Evolutionary conservation across 2,797 vertebrate genomes (phyloP).

Genomic region (Acanthurus tractus): DNA sequence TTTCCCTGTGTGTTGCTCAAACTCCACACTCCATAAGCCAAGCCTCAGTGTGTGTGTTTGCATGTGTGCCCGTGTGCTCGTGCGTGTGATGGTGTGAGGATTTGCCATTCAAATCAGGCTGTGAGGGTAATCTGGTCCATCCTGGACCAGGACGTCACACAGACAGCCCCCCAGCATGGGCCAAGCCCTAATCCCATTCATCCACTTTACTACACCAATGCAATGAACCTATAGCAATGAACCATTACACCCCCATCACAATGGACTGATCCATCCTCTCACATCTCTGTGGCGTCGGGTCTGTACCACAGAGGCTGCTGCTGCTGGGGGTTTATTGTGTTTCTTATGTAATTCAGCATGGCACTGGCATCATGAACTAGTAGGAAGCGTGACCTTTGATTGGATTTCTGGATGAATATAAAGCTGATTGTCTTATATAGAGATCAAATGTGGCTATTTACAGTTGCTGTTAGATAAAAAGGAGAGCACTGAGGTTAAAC

Average conservation of each 20-base stretch:
- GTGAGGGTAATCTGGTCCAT: conserved; percentile 73
- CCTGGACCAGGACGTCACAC: conserved; percentile 56
- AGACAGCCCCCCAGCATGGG: conserved; percentile 57
- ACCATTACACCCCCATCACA: conserved; percentile 27
- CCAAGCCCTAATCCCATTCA: conserved; percentile 75
- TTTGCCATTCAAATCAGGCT: conserved; percentile 68
- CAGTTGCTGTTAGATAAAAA: conserved; percentile 1
- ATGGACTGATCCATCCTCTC: conserved; percentile 42
- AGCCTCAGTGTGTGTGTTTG: conserved; percentile 17
- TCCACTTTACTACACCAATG: conserved; percentile 63
- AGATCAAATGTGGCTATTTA: conserved; percentile 14
- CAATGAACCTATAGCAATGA: neutral
- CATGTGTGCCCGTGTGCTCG: conserved; percentile 16
- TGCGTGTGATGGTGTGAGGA: conserved; percentile 37
- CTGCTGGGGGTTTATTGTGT: conserved; percentile 14
- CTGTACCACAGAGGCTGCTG: conserved; percentile 46
- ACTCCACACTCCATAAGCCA: conserved; percentile 10
- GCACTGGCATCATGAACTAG: conserved; percentile 17
- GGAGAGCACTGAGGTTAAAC: neutral
- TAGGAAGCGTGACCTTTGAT: conserved; percentile 13
- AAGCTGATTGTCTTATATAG: conserved; percentile 12
- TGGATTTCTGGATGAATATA: conserved; percentile 37
- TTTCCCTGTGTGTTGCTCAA: conserved; percentile 3
- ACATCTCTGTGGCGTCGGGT: neutral
- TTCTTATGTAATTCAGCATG: conserved; percentile 43